Percentiles rank a stretch among this genome's conserved stretches.
Conservation (phyloP, 2,797 vertebrate genomes). For the Lacerta agilis region DNA sequence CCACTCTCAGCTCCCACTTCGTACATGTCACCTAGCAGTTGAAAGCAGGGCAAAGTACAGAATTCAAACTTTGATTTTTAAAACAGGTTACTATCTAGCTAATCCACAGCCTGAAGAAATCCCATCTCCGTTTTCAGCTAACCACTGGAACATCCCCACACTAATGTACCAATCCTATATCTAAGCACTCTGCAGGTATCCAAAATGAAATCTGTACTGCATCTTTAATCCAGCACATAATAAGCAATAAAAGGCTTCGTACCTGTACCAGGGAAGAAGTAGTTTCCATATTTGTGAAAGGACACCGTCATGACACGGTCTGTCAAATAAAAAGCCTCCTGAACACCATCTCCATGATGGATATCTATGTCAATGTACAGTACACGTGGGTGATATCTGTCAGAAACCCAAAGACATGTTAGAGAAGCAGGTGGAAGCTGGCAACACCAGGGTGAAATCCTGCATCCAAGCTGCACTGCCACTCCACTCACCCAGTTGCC, state of each 20-base stretch:
- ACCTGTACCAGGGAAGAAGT: constrained; percentile 98
- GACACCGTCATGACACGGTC: constrained; percentile 99
- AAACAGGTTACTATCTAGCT: not conserved
- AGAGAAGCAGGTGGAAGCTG: not conserved
- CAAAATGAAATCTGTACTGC: not conserved
- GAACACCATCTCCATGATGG: constrained; percentile 96
- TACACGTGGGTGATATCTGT: constrained; percentile 94
- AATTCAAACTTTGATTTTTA: not conserved
- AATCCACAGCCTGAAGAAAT: not conserved
- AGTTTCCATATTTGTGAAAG: constrained; percentile 98
- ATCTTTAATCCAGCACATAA: not conserved
- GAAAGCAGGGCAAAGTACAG: not conserved
- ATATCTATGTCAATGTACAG: constrained; percentile 99
- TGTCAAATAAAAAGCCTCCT: constrained; percentile 98
- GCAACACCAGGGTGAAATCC: not conserved
- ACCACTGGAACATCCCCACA: not conserved
- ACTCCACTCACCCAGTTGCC: too few species aligned
- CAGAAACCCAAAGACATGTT: not conserved
- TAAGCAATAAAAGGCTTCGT: not conserved
- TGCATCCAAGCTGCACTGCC: not conserved
- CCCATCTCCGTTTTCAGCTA: not conserved
- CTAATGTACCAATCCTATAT: not conserved
- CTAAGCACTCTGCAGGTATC: not conserved
- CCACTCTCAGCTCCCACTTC: constrained; percentile 98
- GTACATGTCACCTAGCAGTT: constrained; percentile 93